A percentile compares a stretch with the other conserved stretches of the same genome.
Conservation (phyloP, 1,140 invertebrate genomes). For the Eueides isabella region DNA sequence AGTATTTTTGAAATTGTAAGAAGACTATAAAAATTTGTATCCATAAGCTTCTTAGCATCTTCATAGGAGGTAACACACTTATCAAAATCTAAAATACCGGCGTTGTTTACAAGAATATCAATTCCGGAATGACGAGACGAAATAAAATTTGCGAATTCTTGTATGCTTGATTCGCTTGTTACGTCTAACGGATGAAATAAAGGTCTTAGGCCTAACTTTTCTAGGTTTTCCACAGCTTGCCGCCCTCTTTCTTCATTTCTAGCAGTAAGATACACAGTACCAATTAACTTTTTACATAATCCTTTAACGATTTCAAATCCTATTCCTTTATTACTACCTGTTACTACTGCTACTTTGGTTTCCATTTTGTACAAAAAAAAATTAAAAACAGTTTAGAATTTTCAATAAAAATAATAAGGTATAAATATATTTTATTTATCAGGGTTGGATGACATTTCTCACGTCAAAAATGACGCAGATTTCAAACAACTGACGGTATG, state of each 20-base stretch:
- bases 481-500: not conserved
- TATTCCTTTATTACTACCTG: conserved; percentile 90
- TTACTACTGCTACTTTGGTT: conserved; percentile 84
- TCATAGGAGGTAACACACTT: conserved; percentile 85
- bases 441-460: conserved; percentile 53
- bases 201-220: conserved; percentile 81
- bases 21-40: conserved; percentile 87
- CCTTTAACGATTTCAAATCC: conserved; percentile 88
- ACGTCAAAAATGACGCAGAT: conserved; percentile 16
- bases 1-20: conserved; percentile 85
- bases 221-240: conserved; percentile 83
- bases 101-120: conserved; percentile 94
- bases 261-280: conserved; percentile 86
- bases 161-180: conserved; percentile 83
- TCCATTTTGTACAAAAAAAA: conserved; percentile 74
- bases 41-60: conserved; percentile 88
- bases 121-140: conserved; percentile 87
- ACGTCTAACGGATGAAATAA: conserved; percentile 88
- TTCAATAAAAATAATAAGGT: conserved; percentile 55
- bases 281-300: conserved; percentile 85
- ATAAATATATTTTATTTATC: conserved; percentile 64
- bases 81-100: conserved; percentile 88
- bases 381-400: conserved; percentile 57
- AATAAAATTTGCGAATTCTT: conserved; percentile 84
- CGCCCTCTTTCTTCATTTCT: conserved; percentile 84